Evolutionary conservation across 2,797 vertebrate species (phyloP), one percentile per base, ranked within the genome.

Genomic region (Siniperca scherzeri): DNA sequence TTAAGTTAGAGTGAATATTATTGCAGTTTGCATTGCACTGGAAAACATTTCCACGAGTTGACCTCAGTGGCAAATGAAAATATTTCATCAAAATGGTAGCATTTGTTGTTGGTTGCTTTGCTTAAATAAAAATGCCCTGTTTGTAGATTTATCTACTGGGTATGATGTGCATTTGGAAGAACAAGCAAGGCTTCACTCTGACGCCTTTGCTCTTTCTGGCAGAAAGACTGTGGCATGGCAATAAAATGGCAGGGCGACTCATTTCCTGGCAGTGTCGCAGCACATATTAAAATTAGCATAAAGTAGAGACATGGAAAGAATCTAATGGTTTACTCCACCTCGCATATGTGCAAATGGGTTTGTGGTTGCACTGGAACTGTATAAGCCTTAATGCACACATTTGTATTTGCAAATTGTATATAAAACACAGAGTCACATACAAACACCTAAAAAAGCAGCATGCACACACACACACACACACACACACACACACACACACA

Each of bases 201-300:
- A 71, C 82, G 72, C 70, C 42, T 86, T 70, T 88, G 68, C 74
- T 48, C 67, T 83, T 89, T 84, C 85, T 91, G 83, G 78, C 76
- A 87, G 71, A 78, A 60, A 36, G 48, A 61, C 67, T 74, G 77
- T 83, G 60, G 75, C 69, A 81, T 52, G 30, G 78, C 79, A 84
- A 65, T 85, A 67, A 90, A 88, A 77, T 56, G 67, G 68, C 78
- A 84, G 74, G 53, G 79, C 55, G 36, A 67, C 73, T 83, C 52
- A 57, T 83, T 93, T 91, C 91, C 87, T 90, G 87, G 91, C 84
- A 87, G 77, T 65, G 67, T 30, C 1, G 38, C 71, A 36, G 72
- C 59, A 50, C 30, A 1, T 73, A 78, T 84, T 81, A 83, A 84
- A 86, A 87, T 84, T 64, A 79, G 81, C 78, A 66, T 85, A 50